Percentiles rank a stretch among this genome's conserved stretches.
phyloP scores from a whole-genome alignment of 2,113 vertebrate species.

The Colius striatus region DNA sequence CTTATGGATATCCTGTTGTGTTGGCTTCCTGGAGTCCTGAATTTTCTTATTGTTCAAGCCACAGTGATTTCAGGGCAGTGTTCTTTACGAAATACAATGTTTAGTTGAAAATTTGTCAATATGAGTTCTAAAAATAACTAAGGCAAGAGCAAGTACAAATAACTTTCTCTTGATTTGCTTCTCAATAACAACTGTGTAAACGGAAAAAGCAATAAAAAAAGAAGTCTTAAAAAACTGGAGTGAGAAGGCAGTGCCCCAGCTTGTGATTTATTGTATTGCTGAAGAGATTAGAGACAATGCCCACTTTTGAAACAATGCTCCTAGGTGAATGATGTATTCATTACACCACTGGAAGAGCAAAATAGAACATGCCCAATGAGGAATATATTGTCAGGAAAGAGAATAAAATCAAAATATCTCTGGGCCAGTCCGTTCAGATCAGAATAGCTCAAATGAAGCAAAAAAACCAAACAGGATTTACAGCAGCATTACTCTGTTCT shows the following conservation, averaged over 20 bases:
- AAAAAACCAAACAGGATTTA: not conserved
- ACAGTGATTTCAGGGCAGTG: slow-evolving; percentile 71
- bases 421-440: not conserved
- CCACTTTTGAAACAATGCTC: slow-evolving; percentile 27
- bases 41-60: slow-evolving; percentile 79
- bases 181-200: slow-evolving; percentile 47
- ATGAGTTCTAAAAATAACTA: slow-evolving; percentile 71
- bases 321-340: not conserved
- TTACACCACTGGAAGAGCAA: not conserved
- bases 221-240: slow-evolving; percentile 31
- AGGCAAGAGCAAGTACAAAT: slow-evolving; percentile 63
- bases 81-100: slow-evolving; percentile 74
- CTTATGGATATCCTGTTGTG: slow-evolving; percentile 80
- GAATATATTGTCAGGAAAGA: not conserved
- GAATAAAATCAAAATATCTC: slow-evolving; percentile 5
- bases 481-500: not conserved
- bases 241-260: not conserved
- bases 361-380: not conserved
- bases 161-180: slow-evolving; percentile 45
- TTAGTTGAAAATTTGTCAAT: slow-evolving; percentile 73
- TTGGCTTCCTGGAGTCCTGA: slow-evolving; percentile 66
- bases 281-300: slow-evolving; percentile 35
- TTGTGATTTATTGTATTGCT: slow-evolving; percentile 35
- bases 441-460: not conserved
- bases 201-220: not conserved